Evolutionary conservation across 1,140 invertebrate species (phyloP).

Genomic region (Macrostomum lignano): DNA sequence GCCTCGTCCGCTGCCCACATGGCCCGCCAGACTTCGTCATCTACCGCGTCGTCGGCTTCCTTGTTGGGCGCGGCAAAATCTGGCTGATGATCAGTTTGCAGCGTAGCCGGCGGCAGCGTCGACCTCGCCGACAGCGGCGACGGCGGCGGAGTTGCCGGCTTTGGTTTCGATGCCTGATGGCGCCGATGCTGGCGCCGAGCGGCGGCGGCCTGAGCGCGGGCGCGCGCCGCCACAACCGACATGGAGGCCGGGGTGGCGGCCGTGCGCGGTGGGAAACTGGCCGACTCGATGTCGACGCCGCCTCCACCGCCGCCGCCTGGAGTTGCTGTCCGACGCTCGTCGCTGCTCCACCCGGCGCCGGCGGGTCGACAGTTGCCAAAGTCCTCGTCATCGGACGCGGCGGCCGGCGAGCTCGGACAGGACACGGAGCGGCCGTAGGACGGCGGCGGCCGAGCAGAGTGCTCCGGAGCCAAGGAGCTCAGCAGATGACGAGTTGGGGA

Average conservation of each 20-base stretch:
- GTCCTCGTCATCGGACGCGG: constrained; percentile 15
- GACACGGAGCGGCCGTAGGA: constrained; percentile 40
- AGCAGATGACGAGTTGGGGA: constrained; percentile 45
- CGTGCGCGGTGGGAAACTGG: too few species aligned
- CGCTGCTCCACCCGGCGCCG: too few species aligned
- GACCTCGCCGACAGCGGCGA: constrained; percentile 9
- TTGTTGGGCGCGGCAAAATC: constrained; percentile 3
- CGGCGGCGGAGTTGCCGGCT: constrained; percentile 18
- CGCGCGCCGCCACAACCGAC: too few species aligned
- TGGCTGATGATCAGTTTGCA: neutral
- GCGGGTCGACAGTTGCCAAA: too few species aligned
- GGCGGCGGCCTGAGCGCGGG: constrained; percentile 10
- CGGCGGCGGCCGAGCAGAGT: constrained; percentile 12
- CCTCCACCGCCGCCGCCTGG: too few species aligned
- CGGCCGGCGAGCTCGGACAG: constrained; percentile 39
- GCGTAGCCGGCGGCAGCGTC: neutral
- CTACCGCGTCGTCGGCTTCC: constrained; percentile 3
- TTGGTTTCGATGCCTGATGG: too few species aligned
- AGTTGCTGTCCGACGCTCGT: too few species aligned
- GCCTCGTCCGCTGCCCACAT: constrained; percentile 30
- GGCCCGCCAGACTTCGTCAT: constrained; percentile 3
- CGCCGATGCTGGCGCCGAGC: too few species aligned
- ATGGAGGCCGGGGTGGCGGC: too few species aligned
- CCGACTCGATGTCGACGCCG: too few species aligned
- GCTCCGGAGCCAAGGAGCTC: constrained; percentile 33